A percentile compares a stretch with the other conserved stretches of the same genome.
phyloP scores from a whole-genome alignment of 2,113 vertebrate species.

The Sphaerodactylus townsendi region DNA sequence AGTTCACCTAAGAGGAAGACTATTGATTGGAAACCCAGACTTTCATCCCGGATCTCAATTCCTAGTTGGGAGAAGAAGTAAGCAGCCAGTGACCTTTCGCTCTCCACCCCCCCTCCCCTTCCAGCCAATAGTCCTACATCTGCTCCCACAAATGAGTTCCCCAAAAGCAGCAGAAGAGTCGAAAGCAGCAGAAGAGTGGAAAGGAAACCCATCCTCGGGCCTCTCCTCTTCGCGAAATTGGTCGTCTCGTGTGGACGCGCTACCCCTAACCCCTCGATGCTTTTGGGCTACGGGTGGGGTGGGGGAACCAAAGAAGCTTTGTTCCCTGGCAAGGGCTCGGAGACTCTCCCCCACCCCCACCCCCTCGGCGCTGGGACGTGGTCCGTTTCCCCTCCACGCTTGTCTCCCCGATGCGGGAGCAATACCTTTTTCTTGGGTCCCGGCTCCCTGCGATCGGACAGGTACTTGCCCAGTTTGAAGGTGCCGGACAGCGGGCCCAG shows the following conservation, averaged over 20 bases:
- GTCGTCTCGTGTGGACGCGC: background rate
- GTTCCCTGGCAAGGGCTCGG: background rate
- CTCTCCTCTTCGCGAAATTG: background rate
- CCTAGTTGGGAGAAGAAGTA: background rate
- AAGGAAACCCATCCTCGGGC: background rate
- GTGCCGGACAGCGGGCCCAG: slow-evolving; percentile 91
- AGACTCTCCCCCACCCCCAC: background rate
- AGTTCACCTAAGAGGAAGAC: too few relatives aligned
- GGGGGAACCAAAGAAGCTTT: too few relatives aligned
- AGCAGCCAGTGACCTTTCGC: background rate
- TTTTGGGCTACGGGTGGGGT: background rate
- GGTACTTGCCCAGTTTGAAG: slow-evolving; percentile 97
- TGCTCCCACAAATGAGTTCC: too few relatives aligned
- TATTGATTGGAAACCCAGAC: background rate
- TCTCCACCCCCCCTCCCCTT: background rate
- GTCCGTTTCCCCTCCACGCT: background rate
- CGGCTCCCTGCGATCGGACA: slow-evolving; percentile 93
- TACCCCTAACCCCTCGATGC: background rate
- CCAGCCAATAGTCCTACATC: background rate
- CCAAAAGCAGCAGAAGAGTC: background rate
- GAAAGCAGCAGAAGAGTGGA: too few relatives aligned
- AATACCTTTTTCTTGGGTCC: slow-evolving; percentile 96
- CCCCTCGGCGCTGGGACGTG: too few relatives aligned
- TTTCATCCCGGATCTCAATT: too few relatives aligned
- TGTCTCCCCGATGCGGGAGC: slow-evolving; percentile 1